A percentile compares a stretch with the other conserved stretches of the same genome.
Conservation (phyloP, 2,888 invertebrate species). For the Nymphalis c-album region DNA sequence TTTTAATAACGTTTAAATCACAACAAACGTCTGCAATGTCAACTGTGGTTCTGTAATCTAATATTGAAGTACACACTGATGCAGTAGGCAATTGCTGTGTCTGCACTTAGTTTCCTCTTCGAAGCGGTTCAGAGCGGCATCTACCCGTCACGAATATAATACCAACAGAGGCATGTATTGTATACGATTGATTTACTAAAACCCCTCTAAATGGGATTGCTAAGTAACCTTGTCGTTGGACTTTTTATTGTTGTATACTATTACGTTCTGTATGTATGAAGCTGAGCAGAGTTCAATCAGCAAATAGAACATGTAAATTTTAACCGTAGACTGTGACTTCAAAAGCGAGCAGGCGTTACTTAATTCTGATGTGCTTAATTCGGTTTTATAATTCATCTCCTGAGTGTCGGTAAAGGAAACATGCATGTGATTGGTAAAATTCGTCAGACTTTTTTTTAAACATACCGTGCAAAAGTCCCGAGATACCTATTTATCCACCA, state of each 20-base stretch:
- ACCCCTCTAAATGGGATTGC: neutral
- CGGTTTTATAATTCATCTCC: no score
- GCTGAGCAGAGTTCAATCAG: no score
- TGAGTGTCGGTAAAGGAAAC: no score
- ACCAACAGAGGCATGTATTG: conserved; percentile 32
- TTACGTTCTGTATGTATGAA: neutral
- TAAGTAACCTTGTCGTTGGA: neutral
- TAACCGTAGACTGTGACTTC: no score
- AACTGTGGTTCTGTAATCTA: conserved; percentile 40
- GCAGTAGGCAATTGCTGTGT: conserved; percentile 40
- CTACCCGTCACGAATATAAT: conserved; percentile 47
- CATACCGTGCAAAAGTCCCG: no score
- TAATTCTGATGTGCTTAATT: no score
- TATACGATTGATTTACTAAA: conserved; percentile 8
- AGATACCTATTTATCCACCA: no score
- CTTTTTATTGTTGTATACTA: neutral
- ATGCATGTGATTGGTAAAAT: no score
- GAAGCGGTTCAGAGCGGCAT: conserved; percentile 49
- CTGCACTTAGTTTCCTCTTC: conserved; percentile 46
- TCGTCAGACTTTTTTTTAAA: no score
- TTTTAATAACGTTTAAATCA: neutral
- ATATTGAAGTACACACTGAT: conserved; percentile 51
- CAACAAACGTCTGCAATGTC: conserved; percentile 8
- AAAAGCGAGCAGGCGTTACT: no score
- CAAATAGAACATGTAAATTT: no score